Percentiles rank a stretch among this genome's conserved stretches.
Evolutionary conservation across 2,888 invertebrate species (phyloP).

Genomic region (Lasius platythorax): DNA sequence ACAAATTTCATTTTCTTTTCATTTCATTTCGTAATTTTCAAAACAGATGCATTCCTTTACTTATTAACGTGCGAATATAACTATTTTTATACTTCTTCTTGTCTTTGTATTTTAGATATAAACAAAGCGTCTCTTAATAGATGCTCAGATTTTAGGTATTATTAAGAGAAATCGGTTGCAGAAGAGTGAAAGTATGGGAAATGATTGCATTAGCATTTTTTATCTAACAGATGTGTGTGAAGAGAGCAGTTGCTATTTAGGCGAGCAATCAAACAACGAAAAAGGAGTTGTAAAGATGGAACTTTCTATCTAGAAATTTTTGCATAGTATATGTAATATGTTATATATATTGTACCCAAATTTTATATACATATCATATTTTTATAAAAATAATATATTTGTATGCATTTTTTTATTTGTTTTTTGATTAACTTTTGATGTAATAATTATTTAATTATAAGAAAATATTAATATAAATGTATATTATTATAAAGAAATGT

Average conservation of each 20-base stretch:
- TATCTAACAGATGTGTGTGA: neutral
- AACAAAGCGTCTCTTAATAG: neutral
- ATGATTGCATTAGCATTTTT: constrained; percentile 19
- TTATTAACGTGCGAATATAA: neutral
- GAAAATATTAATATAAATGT: neutral
- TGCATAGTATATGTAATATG: neutral
- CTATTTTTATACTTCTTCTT: neutral
- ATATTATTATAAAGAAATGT: neutral
- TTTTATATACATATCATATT: neutral
- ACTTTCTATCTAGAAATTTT: constrained; percentile 65
- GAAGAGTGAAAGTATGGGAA: constrained; percentile 21
- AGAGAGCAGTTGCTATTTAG: constrained; percentile 58
- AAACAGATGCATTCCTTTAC: neutral
- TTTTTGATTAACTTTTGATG: neutral
- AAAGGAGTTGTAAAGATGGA: constrained; percentile 33
- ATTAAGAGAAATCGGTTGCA: constrained; percentile 12
- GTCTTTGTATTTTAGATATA: neutral
- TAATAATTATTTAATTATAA: neutral
- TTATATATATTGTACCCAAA: neutral
- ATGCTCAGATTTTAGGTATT: neutral
- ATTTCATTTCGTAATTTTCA: neutral
- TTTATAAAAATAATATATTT: neutral
- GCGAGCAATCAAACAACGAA: constrained; percentile 60
- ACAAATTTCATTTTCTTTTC: neutral
- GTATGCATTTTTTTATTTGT: too few species aligned